These are phyloP conservation scores for Drosophila rhopaloa DNA, from an alignment of 1,140 invertebrate species.

Conservation along the genomic window DNA sequence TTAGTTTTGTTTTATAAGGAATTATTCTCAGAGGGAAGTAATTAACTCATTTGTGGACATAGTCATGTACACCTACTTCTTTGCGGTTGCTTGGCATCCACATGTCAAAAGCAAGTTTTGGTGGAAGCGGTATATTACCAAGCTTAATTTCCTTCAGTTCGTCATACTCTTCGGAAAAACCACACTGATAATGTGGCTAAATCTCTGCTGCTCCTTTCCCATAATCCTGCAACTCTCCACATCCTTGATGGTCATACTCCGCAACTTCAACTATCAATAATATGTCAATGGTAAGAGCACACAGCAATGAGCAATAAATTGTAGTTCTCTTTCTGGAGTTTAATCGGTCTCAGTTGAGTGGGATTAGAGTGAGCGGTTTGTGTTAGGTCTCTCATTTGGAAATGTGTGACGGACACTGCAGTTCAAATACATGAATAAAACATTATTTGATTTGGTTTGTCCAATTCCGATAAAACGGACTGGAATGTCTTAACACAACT, in stretches of 20 bases:
- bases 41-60: slow-evolving; percentile 89
- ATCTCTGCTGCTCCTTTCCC: slow-evolving; percentile 85
- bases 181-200: slow-evolving; percentile 87
- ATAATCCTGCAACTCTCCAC: slow-evolving; percentile 73
- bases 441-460: slow-evolving; percentile 20
- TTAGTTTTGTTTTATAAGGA: no score
- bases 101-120: slow-evolving; percentile 88
- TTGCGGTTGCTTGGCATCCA: slow-evolving; percentile 88
- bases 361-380: neutral
- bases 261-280: slow-evolving; percentile 89
- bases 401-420: slow-evolving; percentile 19
- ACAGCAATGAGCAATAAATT: slow-evolving; percentile 20
- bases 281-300: slow-evolving; percentile 36
- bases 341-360: neutral
- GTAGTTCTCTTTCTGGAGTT: neutral
- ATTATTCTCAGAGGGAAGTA: slow-evolving; percentile 4
- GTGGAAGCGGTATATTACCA: slow-evolving; percentile 94
- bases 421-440: slow-evolving; percentile 45
- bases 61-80: slow-evolving; percentile 92
- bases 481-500: slow-evolving; percentile 4
- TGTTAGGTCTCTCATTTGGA: neutral
- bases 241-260: slow-evolving; percentile 91
- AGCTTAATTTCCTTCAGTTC: slow-evolving; percentile 92
- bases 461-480: slow-evolving; percentile 1
- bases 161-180: slow-evolving; percentile 87